Conservation (phyloP, 2,888 invertebrate species). For the Atherix ibis region DNA sequence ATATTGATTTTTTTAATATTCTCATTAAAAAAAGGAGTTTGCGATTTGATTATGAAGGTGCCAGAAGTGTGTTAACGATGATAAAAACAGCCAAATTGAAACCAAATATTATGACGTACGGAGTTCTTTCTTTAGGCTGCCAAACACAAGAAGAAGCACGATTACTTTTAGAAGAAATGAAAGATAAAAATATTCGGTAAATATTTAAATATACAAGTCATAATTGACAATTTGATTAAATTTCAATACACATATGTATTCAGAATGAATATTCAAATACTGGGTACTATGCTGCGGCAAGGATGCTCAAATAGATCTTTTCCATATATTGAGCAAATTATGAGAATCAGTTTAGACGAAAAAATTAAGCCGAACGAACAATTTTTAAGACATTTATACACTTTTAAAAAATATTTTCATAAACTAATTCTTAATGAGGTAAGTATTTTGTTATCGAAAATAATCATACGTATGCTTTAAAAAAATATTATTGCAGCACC, state of each 20-base stretch:
- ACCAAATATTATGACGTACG: slow-evolving; percentile 72
- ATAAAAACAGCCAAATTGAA: slow-evolving; percentile 40
- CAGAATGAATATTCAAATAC: slow-evolving; percentile 57
- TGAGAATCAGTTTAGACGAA: slow-evolving; percentile 46
- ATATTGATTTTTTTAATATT: slow-evolving; percentile 73
- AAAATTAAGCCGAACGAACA: slow-evolving; percentile 43
- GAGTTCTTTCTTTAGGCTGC: slow-evolving; percentile 69
- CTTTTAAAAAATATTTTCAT: slow-evolving; percentile 42
- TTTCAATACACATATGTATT: slow-evolving; percentile 18
- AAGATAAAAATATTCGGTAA: slow-evolving; percentile 46
- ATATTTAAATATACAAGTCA: slow-evolving; percentile 8
- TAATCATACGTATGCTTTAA: background rate
- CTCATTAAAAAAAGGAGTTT: slow-evolving; percentile 66
- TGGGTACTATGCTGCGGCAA: slow-evolving; percentile 54
- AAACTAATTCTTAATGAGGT: slow-evolving; percentile 37
- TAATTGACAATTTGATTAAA: slow-evolving; percentile 4
- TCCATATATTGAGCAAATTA: slow-evolving; percentile 48
- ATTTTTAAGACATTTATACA: slow-evolving; percentile 46
- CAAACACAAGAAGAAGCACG: slow-evolving; percentile 43
- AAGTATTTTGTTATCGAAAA: too few relatives aligned
- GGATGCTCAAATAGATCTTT: slow-evolving; percentile 46
- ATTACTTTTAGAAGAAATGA: slow-evolving; percentile 54
- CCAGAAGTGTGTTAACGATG: slow-evolving; percentile 43
- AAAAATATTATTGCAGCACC: slow-evolving; percentile 5
- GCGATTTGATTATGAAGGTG: slow-evolving; percentile 50